Percentiles rank a stretch among this genome's conserved stretches.
Conservation (phyloP, 2,113 vertebrate genomes). For the Limanda limanda region DNA sequence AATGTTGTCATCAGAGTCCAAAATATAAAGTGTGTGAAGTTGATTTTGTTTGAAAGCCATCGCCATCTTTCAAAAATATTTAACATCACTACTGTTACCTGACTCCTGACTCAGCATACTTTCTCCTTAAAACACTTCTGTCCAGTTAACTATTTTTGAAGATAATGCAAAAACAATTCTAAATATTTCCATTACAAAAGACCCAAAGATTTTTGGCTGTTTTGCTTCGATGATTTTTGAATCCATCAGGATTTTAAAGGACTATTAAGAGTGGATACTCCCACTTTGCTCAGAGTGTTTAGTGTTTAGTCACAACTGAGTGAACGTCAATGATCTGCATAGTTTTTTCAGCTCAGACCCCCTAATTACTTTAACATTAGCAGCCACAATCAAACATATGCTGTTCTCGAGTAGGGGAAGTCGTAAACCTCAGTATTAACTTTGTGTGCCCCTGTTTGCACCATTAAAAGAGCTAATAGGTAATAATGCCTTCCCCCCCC, state of each 20-base stretch:
- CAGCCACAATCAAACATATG: slow-evolving; percentile 79
- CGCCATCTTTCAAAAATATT: background rate
- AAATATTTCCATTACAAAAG: background rate
- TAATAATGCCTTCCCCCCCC: slow-evolving; percentile 81
- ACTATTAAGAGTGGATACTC: slow-evolving; percentile 60
- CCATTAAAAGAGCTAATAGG: slow-evolving; percentile 79
- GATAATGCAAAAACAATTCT: background rate
- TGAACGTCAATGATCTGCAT: slow-evolving; percentile 50
- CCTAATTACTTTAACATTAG: slow-evolving; percentile 86
- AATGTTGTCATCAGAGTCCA: background rate
- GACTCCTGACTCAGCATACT: background rate
- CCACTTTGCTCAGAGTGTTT: slow-evolving; percentile 17
- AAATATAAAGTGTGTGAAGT: background rate
- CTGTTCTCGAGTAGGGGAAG: slow-evolving; percentile 80
- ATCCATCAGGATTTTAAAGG: no score
- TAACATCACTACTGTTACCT: background rate
- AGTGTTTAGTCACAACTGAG: slow-evolving; percentile 69
- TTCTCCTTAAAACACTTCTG: slow-evolving; percentile 12
- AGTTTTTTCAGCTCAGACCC: slow-evolving; percentile 82
- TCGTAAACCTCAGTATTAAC: slow-evolving; percentile 85
- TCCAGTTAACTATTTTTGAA: slow-evolving; percentile 9
- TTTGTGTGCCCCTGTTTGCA: slow-evolving; percentile 74
- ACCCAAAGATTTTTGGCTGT: background rate
- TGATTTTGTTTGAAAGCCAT: no score
- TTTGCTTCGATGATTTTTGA: no score